These are phyloP conservation scores for Lytechinus variegatus DNA, from an alignment of 35 echinoderm and acorn worm genomes.

Conservation along the genomic window DNA sequence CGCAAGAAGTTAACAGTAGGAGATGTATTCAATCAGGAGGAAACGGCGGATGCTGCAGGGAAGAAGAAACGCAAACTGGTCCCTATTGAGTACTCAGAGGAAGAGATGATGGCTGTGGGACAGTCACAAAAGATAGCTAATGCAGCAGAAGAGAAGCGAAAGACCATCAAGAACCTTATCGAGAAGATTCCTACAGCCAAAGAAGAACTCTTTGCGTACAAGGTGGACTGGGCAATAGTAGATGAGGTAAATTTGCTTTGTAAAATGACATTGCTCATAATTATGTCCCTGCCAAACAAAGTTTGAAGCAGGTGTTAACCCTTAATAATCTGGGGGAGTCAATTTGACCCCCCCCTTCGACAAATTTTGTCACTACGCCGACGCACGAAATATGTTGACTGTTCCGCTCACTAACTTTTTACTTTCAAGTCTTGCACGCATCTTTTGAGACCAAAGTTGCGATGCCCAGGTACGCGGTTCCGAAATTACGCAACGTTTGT, in stretches of 20 bases:
- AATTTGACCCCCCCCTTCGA: too few species aligned
- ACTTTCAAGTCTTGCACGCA: too few species aligned
- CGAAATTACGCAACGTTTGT: too few species aligned
- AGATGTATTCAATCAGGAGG: constrained; percentile 94
- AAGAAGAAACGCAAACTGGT: constrained; percentile 90
- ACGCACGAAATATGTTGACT: too few species aligned
- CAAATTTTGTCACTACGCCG: too few species aligned
- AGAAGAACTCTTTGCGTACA: constrained; percentile 89
- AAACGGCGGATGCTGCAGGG: constrained; percentile 62
- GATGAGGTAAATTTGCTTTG: constrained; percentile 74
- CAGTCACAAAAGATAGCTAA: constrained; percentile 57
- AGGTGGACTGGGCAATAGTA: constrained; percentile 91
- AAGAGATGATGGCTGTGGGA: constrained; percentile 93
- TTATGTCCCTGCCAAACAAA: too few species aligned
- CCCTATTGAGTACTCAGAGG: constrained; percentile 97
- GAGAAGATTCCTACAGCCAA: constrained; percentile 91
- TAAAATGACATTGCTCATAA: too few species aligned
- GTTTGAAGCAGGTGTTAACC: too few species aligned
- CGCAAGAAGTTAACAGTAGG: constrained; percentile 81
- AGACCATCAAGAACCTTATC: constrained; percentile 92
- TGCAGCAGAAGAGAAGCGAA: constrained; percentile 94
- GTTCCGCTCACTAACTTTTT: too few species aligned
- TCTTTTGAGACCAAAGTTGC: too few species aligned
- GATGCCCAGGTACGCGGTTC: too few species aligned
- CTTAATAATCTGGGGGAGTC: too few species aligned